Evolutionary conservation across 64 coral and sea anemone genomes (phyloP), one percentile per base, ranked within the genome.

Genomic region (Pocillopora verrucosa): DNA sequence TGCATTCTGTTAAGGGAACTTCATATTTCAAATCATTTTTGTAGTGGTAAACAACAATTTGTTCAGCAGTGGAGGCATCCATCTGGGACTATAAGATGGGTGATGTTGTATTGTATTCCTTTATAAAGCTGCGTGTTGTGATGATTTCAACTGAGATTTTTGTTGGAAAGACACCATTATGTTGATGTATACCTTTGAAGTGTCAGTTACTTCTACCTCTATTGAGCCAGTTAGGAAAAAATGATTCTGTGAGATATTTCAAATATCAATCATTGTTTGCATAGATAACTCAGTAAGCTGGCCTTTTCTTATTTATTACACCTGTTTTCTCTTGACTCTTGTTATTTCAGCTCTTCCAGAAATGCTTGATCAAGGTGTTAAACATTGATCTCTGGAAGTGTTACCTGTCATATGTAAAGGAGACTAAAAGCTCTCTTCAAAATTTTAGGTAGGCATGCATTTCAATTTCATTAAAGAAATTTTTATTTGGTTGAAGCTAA

Each of bases 331-430:
- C 11, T 86, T 76, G 35, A 62, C 51, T 56, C 57, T 25, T 89
- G 19, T 78, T n/a, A 16, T 91, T 74, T 51, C 86, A 99, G 97
- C 85, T 99, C 9, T 99, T 99, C 59, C 97, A 99, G 61, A 87
- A 94, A 76, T 99, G 97, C 61, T 86, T 99, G 10, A 99, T 99
- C 83, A 99, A 99, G 93, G 97, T 99, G 56, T 84, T 99, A 25
- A 99, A 99, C 72, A 95, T 99, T 89, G 97, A 99, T 58, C 68
- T 99, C 11, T 99, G 97, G 97, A 99, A 99, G 58, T 91, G 90
- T 30, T 99, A 99, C 26, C 91, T 99, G n/a, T 78, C 83, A 62
- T 99, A 99, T 76, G 97, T 99, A 15, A 99, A 95, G 87, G 97
- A 99, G 82, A 94, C 97, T 59, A 99, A 99, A 51, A 95, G 97